Evolutionary conservation across 2,888 invertebrate genomes (phyloP).

Genomic region (Oegoconia quadripuncta): DNA sequence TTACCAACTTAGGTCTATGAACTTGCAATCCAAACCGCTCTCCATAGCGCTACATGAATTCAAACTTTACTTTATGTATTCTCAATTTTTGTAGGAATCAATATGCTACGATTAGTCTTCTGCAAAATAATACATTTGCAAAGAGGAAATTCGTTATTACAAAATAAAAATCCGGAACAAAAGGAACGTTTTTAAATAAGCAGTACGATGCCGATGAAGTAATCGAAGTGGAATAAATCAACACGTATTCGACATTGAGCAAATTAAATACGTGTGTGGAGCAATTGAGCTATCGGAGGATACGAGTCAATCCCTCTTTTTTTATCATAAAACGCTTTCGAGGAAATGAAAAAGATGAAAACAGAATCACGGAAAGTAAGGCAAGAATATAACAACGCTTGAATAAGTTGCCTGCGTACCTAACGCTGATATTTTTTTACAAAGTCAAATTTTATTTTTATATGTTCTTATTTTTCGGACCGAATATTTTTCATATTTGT

Average conservation of each 20-base stretch:
- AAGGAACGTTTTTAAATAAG: conserved; percentile 27
- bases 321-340: conserved; percentile 39
- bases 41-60: no score
- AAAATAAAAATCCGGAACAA: conserved; percentile 19
- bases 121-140: no score
- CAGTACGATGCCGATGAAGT: conserved; percentile 48
- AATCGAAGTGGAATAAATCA: conserved; percentile 61
- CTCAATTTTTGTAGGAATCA: no score
- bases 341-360: conserved; percentile 44
- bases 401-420: conserved; percentile 23
- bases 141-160: no score
- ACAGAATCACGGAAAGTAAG: conserved; percentile 39
- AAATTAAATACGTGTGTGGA: conserved; percentile 63
- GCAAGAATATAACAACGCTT: conserved; percentile 30
- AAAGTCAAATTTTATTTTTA: no score
- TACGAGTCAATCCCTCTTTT: conserved; percentile 43
- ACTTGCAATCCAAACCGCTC: no score
- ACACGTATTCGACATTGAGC: conserved; percentile 61
- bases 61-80: no score
- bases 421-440: no score
- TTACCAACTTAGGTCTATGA: no score
- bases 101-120: no score
- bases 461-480: no score
- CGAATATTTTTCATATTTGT: no score
- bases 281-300: conserved; percentile 44